phyloP scores from a whole-genome alignment of 2,113 vertebrate genomes.

The Xenopus borealis region DNA sequence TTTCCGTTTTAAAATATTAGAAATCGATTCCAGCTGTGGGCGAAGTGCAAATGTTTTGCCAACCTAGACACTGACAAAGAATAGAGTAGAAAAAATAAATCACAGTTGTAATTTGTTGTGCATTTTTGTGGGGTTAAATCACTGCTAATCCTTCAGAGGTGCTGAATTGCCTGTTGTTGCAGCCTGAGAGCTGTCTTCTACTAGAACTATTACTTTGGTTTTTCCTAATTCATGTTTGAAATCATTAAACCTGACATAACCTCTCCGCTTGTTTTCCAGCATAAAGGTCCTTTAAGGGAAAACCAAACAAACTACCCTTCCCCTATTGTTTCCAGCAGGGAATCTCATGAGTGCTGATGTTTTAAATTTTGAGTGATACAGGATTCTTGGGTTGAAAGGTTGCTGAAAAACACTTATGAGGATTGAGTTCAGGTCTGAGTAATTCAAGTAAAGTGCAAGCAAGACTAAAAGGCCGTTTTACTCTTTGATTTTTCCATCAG shows the following conservation, averaged over 20 bases:
- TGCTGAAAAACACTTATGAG: too few species aligned
- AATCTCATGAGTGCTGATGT: not conserved
- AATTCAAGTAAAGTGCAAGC: too few species aligned
- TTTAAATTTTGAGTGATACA: constrained; percentile 3
- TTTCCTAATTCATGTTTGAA: constrained; percentile 65
- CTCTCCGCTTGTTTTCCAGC: constrained; percentile 36
- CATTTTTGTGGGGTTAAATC: constrained; percentile 76
- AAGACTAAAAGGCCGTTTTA: too few species aligned
- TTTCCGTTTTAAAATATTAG: constrained; percentile 83
- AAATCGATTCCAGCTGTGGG: constrained; percentile 83
- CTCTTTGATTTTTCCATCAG: too few species aligned
- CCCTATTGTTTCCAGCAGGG: not conserved
- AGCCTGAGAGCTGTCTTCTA: constrained; percentile 74
- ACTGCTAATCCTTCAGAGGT: constrained; percentile 75
- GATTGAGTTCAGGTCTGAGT: too few species aligned
- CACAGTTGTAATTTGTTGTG: constrained; percentile 78
- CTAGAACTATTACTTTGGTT: constrained; percentile 73
- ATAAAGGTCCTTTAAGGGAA: constrained; percentile 43
- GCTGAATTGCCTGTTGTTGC: constrained; percentile 82
- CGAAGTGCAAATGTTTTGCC: constrained; percentile 75
- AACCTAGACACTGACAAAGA: constrained; percentile 79
- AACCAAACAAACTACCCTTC: constrained; percentile 8
- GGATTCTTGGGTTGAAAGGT: not conserved
- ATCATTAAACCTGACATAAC: constrained; percentile 48
- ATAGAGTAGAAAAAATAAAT: constrained; percentile 52